Percentiles rank a stretch among this genome's conserved stretches.
Evolutionary conservation across 2,888 invertebrate genomes (phyloP).

Genomic region (Sceliomorpha sp.): DNA sequence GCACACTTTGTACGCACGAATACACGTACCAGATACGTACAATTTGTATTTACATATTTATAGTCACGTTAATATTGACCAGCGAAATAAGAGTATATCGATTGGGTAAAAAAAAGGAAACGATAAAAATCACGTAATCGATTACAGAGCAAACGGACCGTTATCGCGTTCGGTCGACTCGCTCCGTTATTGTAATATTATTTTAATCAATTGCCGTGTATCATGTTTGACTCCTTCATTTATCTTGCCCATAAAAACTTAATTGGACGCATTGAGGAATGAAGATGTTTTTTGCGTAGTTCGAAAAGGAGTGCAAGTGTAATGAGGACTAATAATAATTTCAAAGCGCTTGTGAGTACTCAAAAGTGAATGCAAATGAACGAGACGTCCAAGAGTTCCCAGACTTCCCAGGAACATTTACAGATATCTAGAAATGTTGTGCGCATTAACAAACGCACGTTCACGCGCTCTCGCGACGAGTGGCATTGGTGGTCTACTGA

Average conservation of each 20-base stretch:
- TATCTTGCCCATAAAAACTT: too few species aligned
- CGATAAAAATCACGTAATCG: not conserved
- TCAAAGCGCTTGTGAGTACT: too few species aligned
- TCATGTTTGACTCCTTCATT: too few species aligned
- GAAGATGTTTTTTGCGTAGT: too few species aligned
- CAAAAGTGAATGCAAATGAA: not conserved
- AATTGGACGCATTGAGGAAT: too few species aligned
- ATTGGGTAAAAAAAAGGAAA: not conserved
- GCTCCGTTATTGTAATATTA: not conserved
- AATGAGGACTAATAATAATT: too few species aligned
- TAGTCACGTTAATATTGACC: not conserved
- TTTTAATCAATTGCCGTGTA: not conserved
- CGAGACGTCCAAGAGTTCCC: conserved; percentile 8
- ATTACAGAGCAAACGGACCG: not conserved
- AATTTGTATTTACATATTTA: conserved; percentile 23
- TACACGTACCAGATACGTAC: conserved; percentile 15
- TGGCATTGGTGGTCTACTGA: conserved; percentile 71
- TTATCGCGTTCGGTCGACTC: too few species aligned
- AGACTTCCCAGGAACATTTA: conserved; percentile 19
- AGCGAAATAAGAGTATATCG: not conserved
- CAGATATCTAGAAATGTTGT: conserved; percentile 40
- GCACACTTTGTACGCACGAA: conserved; percentile 26
- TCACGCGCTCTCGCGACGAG: conserved; percentile 59
- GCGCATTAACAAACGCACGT: conserved; percentile 55
- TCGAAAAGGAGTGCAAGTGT: too few species aligned